Conservation (phyloP, 1,140 invertebrate species). For the Cotesia typhae region DNA sequence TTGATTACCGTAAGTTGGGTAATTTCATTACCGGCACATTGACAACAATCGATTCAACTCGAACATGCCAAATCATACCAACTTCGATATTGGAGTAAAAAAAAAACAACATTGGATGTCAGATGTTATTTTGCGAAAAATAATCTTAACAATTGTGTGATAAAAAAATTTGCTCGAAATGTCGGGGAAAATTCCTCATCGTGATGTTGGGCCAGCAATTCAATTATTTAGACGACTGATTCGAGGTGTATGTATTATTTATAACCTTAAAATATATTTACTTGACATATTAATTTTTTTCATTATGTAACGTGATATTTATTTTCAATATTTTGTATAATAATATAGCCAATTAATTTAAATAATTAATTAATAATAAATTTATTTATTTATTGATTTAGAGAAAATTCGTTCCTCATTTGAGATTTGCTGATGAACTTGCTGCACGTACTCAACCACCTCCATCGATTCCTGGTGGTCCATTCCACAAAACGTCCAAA, state of each 20-base stretch:
- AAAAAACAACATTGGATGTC: too few relatives aligned
- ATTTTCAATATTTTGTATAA: constrained; percentile 4
- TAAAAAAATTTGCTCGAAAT: constrained; percentile 15
- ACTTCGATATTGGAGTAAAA: too few relatives aligned
- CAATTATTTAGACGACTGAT: constrained; percentile 5
- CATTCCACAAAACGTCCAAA: constrained; percentile 74
- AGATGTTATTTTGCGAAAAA: neutral
- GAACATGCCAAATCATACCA: too few relatives aligned
- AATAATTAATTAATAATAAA: too few relatives aligned
- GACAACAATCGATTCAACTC: too few relatives aligned
- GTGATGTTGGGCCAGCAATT: constrained; percentile 30
- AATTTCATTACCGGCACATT: too few relatives aligned
- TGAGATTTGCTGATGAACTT: constrained; percentile 72
- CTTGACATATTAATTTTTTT: constrained; percentile 10
- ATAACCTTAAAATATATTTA: constrained; percentile 5
- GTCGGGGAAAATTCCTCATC: constrained; percentile 30
- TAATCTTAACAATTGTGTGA: neutral
- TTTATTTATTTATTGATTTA: neutral
- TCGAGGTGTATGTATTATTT: constrained; percentile 25
- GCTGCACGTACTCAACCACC: constrained; percentile 77
- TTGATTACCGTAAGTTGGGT: too few relatives aligned
- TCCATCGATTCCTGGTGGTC: constrained; percentile 79
- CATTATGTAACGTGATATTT: constrained; percentile 1
- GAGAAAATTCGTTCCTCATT: constrained; percentile 25
- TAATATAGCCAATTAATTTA: neutral